Evolutionary conservation across 2,888 invertebrate species (phyloP).

Genomic region (Salpingus planirostris): DNA sequence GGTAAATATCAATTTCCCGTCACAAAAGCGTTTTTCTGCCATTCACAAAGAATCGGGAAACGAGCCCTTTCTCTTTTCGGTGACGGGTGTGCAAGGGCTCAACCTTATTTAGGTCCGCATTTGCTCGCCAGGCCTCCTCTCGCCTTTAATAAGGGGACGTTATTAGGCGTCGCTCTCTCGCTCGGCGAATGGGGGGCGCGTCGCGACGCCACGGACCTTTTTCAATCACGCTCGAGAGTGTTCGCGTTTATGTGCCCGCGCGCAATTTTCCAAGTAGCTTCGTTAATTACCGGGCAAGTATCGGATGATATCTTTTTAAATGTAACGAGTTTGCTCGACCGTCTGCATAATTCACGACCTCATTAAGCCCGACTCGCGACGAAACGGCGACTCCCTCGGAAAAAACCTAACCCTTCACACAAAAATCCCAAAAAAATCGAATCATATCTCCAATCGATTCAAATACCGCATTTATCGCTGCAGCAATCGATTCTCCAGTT

Average conservation of each 20-base stretch:
- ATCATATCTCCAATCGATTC: no score
- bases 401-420: background rate
- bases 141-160: no score
- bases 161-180: slow-evolving; percentile 4
- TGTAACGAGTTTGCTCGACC: slow-evolving; percentile 23
- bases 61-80: background rate
- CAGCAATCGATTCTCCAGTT: no score
- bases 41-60: no score
- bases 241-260: no score
- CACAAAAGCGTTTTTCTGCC: no score
- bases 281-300: slow-evolving; percentile 31
- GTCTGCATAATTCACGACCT: slow-evolving; percentile 29
- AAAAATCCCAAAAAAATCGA: slow-evolving; percentile 5
- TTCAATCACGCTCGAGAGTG: slow-evolving; percentile 18
- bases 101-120: slow-evolving; percentile 13
- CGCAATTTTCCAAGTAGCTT: slow-evolving; percentile 27
- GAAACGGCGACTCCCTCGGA: slow-evolving; percentile 1
- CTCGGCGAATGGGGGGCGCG: slow-evolving; percentile 1
- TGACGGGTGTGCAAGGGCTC: background rate
- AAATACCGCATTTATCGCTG: slow-evolving; percentile 1
- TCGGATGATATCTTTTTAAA: slow-evolving; percentile 35
- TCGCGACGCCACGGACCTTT: no score
- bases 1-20: no score
- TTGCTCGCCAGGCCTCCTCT: slow-evolving; percentile 6
- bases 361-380: slow-evolving; percentile 26